These are phyloP conservation scores for Arnoldichthys spilopterus DNA, from an alignment of 2,797 vertebrate genomes.

Conservation along the genomic window DNA sequence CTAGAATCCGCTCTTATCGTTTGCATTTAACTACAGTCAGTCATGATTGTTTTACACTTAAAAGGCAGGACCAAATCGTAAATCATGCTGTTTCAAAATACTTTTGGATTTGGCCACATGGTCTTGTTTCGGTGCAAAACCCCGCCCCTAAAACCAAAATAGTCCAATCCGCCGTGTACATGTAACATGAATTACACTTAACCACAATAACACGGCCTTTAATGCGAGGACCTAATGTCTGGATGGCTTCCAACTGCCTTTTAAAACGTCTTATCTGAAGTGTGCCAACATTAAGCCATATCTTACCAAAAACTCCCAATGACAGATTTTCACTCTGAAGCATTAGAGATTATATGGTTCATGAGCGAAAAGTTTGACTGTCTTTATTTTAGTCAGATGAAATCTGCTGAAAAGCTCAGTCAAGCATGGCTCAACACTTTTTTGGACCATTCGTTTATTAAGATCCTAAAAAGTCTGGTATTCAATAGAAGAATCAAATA, in stretches of 20 bases:
- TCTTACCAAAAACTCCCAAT: too few relatives aligned
- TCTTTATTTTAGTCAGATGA: too few relatives aligned
- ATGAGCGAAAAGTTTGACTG: too few relatives aligned
- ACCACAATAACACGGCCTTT: background rate
- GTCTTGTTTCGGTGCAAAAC: constrained; percentile 16
- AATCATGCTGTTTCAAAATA: too few relatives aligned
- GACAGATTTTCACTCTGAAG: too few relatives aligned
- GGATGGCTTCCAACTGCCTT: background rate
- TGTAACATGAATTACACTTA: background rate
- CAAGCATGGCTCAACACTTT: background rate
- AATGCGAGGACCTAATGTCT: background rate
- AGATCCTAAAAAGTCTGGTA: constrained; percentile 63
- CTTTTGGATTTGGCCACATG: constrained; percentile 40
- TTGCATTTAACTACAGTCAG: background rate
- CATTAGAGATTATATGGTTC: too few relatives aligned
- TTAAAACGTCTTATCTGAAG: too few relatives aligned
- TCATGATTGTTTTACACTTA: background rate
- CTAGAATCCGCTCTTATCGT: too few relatives aligned
- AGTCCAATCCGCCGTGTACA: background rate
- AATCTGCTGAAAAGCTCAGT: background rate
- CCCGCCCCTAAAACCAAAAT: background rate
- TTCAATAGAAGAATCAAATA: constrained; percentile 66
- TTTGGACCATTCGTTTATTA: constrained; percentile 56
- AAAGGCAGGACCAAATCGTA: background rate
- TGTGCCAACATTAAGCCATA: too few relatives aligned